Percentiles rank a stretch among this genome's conserved stretches.
phyloP scores from a whole-genome alignment of 2,888 invertebrate genomes.

The Oscheius sp. region DNA sequence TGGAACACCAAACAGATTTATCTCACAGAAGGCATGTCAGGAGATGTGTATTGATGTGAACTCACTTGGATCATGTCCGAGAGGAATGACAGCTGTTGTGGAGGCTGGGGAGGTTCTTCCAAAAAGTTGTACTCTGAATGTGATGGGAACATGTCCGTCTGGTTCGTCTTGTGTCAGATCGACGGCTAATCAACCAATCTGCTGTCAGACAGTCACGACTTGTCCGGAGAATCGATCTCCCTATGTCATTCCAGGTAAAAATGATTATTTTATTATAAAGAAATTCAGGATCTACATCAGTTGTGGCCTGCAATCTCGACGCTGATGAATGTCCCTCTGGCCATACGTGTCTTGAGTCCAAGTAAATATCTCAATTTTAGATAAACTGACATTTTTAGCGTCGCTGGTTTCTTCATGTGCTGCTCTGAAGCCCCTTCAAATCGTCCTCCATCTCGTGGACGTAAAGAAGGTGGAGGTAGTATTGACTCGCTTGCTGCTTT shows the following conservation, averaged over 20 bases:
- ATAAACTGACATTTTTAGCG: slow-evolving; percentile 38
- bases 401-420: slow-evolving; percentile 68
- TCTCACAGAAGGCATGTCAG: slow-evolving; percentile 58
- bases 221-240: slow-evolving; percentile 63
- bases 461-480: slow-evolving; percentile 20
- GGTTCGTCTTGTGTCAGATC: slow-evolving; percentile 65
- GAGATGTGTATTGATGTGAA: slow-evolving; percentile 57
- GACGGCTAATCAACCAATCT: slow-evolving; percentile 61
- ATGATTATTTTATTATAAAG: not conserved
- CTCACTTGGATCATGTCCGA: slow-evolving; percentile 62
- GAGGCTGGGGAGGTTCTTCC: slow-evolving; percentile 51
- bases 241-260: slow-evolving; percentile 64
- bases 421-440: slow-evolving; percentile 50
- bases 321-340: slow-evolving; percentile 66
- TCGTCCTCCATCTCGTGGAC: slow-evolving; percentile 30
- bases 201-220: slow-evolving; percentile 61
- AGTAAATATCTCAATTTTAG: slow-evolving; percentile 32
- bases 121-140: slow-evolving; percentile 57
- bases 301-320: slow-evolving; percentile 65
- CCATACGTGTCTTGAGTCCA: slow-evolving; percentile 64
- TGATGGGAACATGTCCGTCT: slow-evolving; percentile 59
- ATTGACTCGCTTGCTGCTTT: slow-evolving; percentile 51
- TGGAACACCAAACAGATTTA: slow-evolving; percentile 65
- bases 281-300: slow-evolving; percentile 59
- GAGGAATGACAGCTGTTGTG: slow-evolving; percentile 63